These are phyloP conservation scores for Cephalopterus ornatus DNA, from an alignment of 2,113 vertebrate genomes.

Conservation along the genomic window DNA sequence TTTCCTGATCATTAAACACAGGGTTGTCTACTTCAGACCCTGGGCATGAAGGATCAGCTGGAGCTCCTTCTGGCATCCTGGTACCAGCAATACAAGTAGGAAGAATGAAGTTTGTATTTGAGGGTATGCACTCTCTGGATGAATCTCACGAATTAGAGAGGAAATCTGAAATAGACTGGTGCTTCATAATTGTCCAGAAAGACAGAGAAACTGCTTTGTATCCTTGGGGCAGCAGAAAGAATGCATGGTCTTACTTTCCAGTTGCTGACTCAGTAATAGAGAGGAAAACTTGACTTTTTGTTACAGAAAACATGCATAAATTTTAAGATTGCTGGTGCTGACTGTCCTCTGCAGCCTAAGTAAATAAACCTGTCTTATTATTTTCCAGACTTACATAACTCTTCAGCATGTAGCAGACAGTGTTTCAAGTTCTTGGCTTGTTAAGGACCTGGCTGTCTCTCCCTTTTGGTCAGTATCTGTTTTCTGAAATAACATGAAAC, in stretches of 20 bases:
- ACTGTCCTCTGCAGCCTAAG: not conserved
- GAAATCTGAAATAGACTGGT: not conserved
- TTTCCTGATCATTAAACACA: not conserved
- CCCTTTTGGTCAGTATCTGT: not conserved
- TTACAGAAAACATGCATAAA: not conserved
- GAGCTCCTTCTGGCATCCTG: not conserved
- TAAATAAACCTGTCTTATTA: not conserved
- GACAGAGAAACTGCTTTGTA: not conserved
- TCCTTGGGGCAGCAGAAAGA: not conserved
- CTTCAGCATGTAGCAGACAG: not conserved
- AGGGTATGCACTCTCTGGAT: not conserved
- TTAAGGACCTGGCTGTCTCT: not conserved
- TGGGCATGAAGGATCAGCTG: not conserved
- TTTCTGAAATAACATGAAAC: not conserved
- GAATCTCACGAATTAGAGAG: not conserved
- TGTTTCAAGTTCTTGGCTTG: not conserved
- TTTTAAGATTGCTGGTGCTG: not conserved
- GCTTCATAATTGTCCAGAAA: not conserved
- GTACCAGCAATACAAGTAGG: not conserved
- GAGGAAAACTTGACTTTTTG: not conserved
- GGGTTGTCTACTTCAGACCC: not conserved
- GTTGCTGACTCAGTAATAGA: not conserved
- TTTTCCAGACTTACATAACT: not conserved
- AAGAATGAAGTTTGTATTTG: not conserved
- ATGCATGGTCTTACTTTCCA: not conserved